Evolutionary conservation across 1,140 invertebrate genomes (phyloP).

Genomic region (Ips typographus): DNA sequence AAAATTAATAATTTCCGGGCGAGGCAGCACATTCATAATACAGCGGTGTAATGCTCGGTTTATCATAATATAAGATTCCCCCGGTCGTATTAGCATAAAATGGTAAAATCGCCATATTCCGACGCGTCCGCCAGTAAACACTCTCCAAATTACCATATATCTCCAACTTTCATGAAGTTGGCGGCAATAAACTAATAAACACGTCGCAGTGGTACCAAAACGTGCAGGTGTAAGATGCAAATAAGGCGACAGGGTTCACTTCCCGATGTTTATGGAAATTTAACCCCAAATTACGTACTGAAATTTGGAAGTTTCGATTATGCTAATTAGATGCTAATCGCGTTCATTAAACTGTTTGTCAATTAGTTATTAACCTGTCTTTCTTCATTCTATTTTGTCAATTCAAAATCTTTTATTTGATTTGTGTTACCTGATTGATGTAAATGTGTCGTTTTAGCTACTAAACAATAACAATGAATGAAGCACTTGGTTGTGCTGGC

Average conservation of each 20-base stretch:
- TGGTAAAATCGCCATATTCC: slow-evolving; percentile 18
- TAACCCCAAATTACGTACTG: slow-evolving; percentile 25
- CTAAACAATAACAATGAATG: too few relatives aligned
- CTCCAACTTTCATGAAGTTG: slow-evolving; percentile 34
- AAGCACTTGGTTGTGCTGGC: too few relatives aligned
- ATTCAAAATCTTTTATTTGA: too few relatives aligned
- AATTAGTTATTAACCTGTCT: slow-evolving; percentile 8
- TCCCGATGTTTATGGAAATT: slow-evolving; percentile 36
- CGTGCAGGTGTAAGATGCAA: slow-evolving; percentile 34
- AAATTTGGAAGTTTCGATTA: slow-evolving; percentile 33
- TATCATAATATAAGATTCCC: slow-evolving; percentile 7
- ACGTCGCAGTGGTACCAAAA: slow-evolving; percentile 13
- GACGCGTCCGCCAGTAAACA: slow-evolving; percentile 21
- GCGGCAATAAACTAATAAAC: slow-evolving; percentile 34
- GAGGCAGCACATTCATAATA: too few relatives aligned
- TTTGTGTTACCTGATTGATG: too few relatives aligned
- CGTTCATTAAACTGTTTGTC: slow-evolving; percentile 31
- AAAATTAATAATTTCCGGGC: too few relatives aligned
- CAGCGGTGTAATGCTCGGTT: not conserved
- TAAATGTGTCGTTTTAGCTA: too few relatives aligned
- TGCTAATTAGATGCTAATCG: slow-evolving; percentile 33
- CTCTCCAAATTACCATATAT: slow-evolving; percentile 33
- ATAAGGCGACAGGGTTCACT: slow-evolving; percentile 23
- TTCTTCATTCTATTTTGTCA: too few relatives aligned
- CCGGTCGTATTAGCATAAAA: slow-evolving; percentile 8